Percentiles rank a stretch among this genome's conserved stretches.
Evolutionary conservation across 2,113 vertebrate genomes (phyloP).

Genomic region (Balaenoptera acutorostrata): DNA sequence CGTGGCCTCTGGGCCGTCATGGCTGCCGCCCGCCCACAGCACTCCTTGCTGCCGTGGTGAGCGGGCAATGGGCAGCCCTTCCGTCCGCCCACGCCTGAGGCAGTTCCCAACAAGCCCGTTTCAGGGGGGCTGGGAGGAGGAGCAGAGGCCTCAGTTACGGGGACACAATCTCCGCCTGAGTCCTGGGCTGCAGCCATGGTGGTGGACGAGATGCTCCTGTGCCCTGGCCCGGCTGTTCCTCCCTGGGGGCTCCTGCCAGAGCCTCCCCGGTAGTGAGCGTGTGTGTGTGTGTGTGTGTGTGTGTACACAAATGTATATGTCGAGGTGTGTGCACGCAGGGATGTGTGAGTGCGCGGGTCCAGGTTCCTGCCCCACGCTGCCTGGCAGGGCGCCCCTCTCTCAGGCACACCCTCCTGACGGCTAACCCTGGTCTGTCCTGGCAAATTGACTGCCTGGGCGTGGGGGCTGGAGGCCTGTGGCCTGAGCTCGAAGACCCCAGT

Average conservation of each 20-base stretch:
- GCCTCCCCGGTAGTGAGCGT: not conserved
- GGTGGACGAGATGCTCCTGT: not conserved
- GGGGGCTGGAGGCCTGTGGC: not conserved
- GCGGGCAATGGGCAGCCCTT: not conserved
- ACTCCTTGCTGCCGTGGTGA: not conserved
- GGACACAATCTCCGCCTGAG: not conserved
- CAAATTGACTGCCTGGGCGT: not conserved
- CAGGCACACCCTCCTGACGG: not conserved
- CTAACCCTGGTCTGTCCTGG: not conserved
- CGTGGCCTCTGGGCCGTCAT: not conserved
- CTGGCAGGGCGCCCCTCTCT: not conserved
- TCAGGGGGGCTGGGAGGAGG: not conserved
- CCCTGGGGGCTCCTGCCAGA: not conserved
- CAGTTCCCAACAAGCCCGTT: not conserved
- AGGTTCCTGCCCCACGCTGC: not conserved
- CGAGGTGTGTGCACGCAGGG: too few species aligned
- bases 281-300: not conserved
- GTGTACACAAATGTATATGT: not conserved
- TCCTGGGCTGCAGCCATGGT: not conserved
- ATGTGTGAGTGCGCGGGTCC: not conserved
- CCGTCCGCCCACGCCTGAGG: not conserved
- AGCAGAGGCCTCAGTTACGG: not conserved
- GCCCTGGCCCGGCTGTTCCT: not conserved
- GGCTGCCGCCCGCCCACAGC: not conserved
- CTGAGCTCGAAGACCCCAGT: not conserved